Evolutionary conservation across 2,888 invertebrate genomes (phyloP).

Genomic region (Drosophila rubida): DNA sequence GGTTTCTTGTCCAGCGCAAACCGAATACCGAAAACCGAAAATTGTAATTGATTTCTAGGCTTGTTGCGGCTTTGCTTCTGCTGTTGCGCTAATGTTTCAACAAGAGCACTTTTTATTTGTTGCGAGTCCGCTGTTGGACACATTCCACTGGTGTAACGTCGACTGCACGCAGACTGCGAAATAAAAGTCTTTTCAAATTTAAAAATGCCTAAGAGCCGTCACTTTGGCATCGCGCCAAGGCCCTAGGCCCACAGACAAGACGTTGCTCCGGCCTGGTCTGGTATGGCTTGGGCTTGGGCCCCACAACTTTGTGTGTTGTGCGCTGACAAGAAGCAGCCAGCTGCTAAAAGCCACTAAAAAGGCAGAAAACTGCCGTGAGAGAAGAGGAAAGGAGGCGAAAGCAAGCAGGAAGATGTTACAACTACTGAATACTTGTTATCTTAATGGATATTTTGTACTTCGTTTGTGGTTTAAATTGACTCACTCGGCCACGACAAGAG

Average conservation of each 20-base stretch:
- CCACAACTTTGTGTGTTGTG: conserved; percentile 52
- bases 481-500: conserved; percentile 56
- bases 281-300: neutral
- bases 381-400: neutral
- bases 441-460: conserved; percentile 78
- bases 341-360: conserved; percentile 63
- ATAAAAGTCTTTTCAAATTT: conserved; percentile 71
- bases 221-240: conserved; percentile 71
- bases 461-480: conserved; percentile 77
- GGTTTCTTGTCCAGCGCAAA: conserved; percentile 29
- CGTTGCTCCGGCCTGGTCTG: conserved; percentile 17
- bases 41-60: conserved; percentile 73
- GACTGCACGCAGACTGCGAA: conserved; percentile 40
- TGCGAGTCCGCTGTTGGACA: conserved; percentile 27
- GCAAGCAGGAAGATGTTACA: conserved; percentile 57
- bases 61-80: conserved; percentile 36
- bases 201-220: conserved; percentile 77
- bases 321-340: conserved; percentile 56
- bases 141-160: conserved; percentile 33
- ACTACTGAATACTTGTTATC: conserved; percentile 78
- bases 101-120: conserved; percentile 43
- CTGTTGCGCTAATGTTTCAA: conserved; percentile 56
- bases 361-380: conserved; percentile 55
- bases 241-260: conserved; percentile 28
- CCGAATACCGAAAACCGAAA: conserved; percentile 10